Conservation (phyloP, 2,888 invertebrate genomes). For the Xanthia icteritia region DNA sequence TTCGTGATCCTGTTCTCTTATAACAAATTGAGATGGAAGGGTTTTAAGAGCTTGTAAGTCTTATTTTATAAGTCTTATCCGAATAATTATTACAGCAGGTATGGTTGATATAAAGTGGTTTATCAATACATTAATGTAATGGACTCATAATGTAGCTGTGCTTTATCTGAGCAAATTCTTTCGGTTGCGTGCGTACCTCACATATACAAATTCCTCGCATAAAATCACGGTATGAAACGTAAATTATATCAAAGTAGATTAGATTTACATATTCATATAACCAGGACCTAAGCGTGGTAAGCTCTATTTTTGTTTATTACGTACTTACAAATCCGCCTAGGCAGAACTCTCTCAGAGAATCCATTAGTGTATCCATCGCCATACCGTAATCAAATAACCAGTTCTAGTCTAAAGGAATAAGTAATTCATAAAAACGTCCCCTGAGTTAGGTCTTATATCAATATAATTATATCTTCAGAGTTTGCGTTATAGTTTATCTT, state of each 20-base stretch:
- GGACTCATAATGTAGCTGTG: conserved; percentile 28
- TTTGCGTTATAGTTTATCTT: conserved; percentile 77
- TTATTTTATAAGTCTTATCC: conserved; percentile 17
- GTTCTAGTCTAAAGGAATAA: conserved; percentile 71
- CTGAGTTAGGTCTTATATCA: conserved; percentile 78
- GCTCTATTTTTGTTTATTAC: conserved; percentile 57
- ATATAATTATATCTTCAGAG: conserved; percentile 80
- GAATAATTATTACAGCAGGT: conserved; percentile 34
- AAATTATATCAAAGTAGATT: conserved; percentile 51
- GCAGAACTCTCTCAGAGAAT: conserved; percentile 61
- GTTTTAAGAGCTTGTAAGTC: conserved; percentile 14
- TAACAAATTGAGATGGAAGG: conserved; percentile 46
- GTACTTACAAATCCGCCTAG: conserved; percentile 52
- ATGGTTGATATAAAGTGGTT: conserved; percentile 23
- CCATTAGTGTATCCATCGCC: conserved; percentile 62
- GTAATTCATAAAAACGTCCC: conserved; percentile 76
- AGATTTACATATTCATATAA: conserved; percentile 54
- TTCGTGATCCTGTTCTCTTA: conserved; percentile 26
- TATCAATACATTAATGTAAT: conserved; percentile 41
- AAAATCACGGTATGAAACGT: conserved; percentile 44
- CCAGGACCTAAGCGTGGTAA: conserved; percentile 27
- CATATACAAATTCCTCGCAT: conserved; percentile 48
- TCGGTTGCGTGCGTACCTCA: conserved; percentile 41
- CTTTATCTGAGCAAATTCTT: conserved; percentile 34
- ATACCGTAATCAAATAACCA: conserved; percentile 67